Conservation (phyloP, 2,888 invertebrate species). For the Galerucella calmariensis region DNA sequence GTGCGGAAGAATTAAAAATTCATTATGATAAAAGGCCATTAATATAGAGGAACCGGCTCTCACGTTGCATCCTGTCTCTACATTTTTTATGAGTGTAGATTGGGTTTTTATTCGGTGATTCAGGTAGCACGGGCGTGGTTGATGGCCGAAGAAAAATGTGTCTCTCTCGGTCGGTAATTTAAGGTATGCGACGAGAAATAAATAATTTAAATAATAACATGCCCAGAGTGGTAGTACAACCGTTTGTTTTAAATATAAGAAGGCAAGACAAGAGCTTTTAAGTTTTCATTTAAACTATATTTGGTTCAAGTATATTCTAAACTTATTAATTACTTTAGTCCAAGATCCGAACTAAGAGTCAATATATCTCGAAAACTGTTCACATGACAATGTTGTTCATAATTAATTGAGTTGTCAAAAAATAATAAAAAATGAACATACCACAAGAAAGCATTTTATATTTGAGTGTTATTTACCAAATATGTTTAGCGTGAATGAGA, state of each 20-base stretch:
- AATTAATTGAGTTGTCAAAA: no score
- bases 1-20: constrained; percentile 40
- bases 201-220: constrained; percentile 1
- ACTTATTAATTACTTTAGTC: no score
- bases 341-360: no score
- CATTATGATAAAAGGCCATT: constrained; percentile 39
- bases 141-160: background rate
- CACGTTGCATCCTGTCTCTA: constrained; percentile 33
- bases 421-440: background rate
- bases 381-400: no score
- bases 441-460: no score
- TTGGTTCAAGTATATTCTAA: background rate
- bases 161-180: background rate
- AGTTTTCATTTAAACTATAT: no score
- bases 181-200: background rate
- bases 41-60: constrained; percentile 29
- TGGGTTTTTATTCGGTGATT: constrained; percentile 31
- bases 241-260: no score
- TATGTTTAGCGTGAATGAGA: background rate
- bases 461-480: no score
- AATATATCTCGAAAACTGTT: no score
- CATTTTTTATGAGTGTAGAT: constrained; percentile 35
- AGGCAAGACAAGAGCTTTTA: no score
- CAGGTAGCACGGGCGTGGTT: constrained; percentile 10
- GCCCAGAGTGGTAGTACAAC: background rate